Conservation (phyloP, 2,797 vertebrate genomes). For the Acanthurus leucopareius region DNA sequence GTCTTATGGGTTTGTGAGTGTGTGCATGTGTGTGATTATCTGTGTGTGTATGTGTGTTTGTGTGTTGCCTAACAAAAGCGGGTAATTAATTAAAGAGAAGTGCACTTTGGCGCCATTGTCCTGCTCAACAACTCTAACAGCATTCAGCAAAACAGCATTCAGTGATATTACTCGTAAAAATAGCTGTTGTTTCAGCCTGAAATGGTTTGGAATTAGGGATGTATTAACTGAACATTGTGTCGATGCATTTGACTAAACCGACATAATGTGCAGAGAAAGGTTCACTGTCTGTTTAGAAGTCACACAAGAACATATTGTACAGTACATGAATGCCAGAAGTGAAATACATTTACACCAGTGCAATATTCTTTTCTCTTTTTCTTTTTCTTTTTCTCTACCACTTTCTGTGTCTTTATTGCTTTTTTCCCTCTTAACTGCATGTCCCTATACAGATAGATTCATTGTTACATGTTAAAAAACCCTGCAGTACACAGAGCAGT, state of each 20-base stretch:
- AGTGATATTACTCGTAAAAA: constrained; percentile 75
- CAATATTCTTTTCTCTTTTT: not conserved
- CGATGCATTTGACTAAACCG: constrained; percentile 45
- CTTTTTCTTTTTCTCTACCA: too few relatives aligned
- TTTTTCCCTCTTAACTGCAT: not conserved
- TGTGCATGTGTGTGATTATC: constrained; percentile 14
- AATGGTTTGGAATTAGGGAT: constrained; percentile 52
- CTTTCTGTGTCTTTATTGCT: not conserved
- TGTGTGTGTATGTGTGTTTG: constrained; percentile 50
- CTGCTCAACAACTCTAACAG: constrained; percentile 74
- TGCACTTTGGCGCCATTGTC: constrained; percentile 79
- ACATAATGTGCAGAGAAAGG: constrained; percentile 26
- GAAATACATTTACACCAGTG: constrained; percentile 9
- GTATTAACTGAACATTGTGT: constrained; percentile 58
- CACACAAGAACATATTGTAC: constrained; percentile 8
- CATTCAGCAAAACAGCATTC: constrained; percentile 66
- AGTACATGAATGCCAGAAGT: constrained; percentile 1
- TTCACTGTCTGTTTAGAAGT: constrained; percentile 39
- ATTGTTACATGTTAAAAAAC: not conserved
- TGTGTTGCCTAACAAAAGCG: constrained; percentile 77
- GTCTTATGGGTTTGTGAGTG: constrained; percentile 50
- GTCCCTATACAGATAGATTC: too few relatives aligned
- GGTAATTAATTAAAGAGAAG: constrained; percentile 85
- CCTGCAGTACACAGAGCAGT: not conserved
- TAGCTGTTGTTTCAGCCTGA: constrained; percentile 65